Evolutionary conservation across 2,888 invertebrate species (phyloP), one percentile per base, ranked within the genome.

Genomic region (Drosophila pseudotakahashii): DNA sequence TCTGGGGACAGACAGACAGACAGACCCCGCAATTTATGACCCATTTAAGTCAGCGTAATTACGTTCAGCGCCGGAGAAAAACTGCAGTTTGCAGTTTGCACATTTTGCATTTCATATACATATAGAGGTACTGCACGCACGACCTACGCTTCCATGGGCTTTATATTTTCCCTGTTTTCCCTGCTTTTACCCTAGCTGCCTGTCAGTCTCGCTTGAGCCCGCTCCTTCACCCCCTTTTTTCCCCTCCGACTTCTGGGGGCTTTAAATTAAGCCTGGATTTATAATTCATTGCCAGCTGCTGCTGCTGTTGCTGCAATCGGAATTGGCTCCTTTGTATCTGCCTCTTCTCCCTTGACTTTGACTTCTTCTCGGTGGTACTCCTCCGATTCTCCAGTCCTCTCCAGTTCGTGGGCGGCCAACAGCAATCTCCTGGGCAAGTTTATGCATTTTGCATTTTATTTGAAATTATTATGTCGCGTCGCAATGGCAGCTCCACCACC

Each of bases 41-140:
- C 85, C 84, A 88, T 90, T 90, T 86, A 84, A 87, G 86, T 85
- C 89, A 78, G 73, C 81, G 82, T 91, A 91, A 91, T 91, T 90
- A 89, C 86, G 78, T 75, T 74, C 79, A 78, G 74, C 30, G 47
- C 47, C 50, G 45, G 51, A 39, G 11, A 19, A 45, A 47, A 47
- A 52, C 51, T 51, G 57, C 62, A 42, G 34, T 23, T 52, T 67
- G 63, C 75, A 61, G 52, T 50, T 36, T 60, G 45, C 61, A 61
- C 61, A 61, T 62, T 62, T 41, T 39, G 54, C 39, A 66, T 55
- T 57, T 59, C 30, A 19, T 36, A 59, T 62, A 60, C 53, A 34
- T 62, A 60, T 58, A 34, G 67, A 55, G 51, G 19, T 37, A 51
- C 50, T 68, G 67, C 71, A 73, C 78, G 61, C 52, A 60, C 75